A percentile compares a stretch with the other conserved stretches of the same genome.
Conservation (phyloP, 2,797 vertebrate genomes). For the Esox lucius region DNA sequence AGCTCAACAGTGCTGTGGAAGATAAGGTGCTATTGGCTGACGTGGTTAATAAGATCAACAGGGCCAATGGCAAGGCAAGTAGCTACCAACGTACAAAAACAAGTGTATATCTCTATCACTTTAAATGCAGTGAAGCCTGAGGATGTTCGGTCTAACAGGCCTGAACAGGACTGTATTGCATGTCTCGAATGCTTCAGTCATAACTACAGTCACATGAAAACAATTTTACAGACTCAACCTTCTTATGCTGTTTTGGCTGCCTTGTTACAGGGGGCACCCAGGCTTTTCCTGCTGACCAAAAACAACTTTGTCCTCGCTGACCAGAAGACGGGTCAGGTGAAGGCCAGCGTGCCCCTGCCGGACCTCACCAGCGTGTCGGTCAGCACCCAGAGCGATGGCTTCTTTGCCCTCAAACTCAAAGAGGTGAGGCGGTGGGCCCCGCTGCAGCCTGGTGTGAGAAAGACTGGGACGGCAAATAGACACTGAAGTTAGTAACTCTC, state of each 20-base stretch:
- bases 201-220: not conserved
- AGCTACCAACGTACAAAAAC: constrained; percentile 1
- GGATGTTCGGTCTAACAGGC: constrained; percentile 12
- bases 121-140: constrained; percentile 1
- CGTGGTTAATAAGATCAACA: constrained; percentile 95
- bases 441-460: not conserved
- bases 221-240: not conserved
- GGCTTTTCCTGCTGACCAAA: constrained; percentile 94
- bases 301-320: constrained; percentile 92
- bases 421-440: constrained; percentile 75
- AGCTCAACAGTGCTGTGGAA: constrained; percentile 87
- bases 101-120: not conserved
- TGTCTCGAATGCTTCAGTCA: constrained; percentile 9
- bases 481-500: not conserved
- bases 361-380: constrained; percentile 93
- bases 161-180: not conserved
- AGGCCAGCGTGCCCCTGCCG: constrained; percentile 88
- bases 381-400: constrained; percentile 92
- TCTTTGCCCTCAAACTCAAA: constrained; percentile 94
- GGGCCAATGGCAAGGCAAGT: constrained; percentile 94
- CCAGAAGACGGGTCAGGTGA: constrained; percentile 96
- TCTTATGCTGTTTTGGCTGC: not conserved
- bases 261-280: constrained; percentile 80
- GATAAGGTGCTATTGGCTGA: constrained; percentile 96
- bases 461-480: not conserved